Conservation (phyloP, 2,113 vertebrate genomes). For the Catharus bicknelli region DNA sequence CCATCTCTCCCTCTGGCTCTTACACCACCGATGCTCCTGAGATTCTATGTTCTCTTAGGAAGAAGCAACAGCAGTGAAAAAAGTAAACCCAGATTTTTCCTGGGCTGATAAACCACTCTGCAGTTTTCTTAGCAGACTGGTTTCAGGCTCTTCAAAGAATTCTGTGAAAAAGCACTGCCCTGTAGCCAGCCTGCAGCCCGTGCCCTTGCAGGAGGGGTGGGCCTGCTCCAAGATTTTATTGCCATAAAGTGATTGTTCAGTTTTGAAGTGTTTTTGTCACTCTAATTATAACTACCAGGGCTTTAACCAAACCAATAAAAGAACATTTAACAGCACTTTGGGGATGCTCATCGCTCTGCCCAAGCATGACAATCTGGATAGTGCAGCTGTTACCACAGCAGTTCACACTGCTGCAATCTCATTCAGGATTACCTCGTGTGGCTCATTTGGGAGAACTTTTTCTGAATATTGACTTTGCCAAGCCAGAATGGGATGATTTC, state of each 20-base stretch:
- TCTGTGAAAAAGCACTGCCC: neutral
- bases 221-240: neutral
- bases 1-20: too few species aligned
- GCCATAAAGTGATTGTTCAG: neutral
- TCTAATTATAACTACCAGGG: neutral
- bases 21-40: fast-evolving
- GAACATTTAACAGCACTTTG: neutral
- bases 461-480: neutral
- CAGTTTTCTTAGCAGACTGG: neutral
- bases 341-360: neutral
- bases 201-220: neutral
- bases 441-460: neutral
- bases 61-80: neutral
- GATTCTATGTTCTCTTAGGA: fast-evolving
- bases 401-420: neutral
- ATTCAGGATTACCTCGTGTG: fast-evolving
- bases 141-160: neutral
- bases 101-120: neutral
- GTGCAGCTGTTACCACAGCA: neutral
- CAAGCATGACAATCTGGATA: neutral
- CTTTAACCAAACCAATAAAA: neutral
- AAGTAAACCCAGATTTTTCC: neutral
- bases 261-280: neutral
- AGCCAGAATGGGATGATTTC: neutral
- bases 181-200: fast-evolving